A percentile compares a stretch with the other conserved stretches of the same genome.
phyloP scores from a whole-genome alignment of 1,140 invertebrate species.

The Aphaenogaster rudis region DNA sequence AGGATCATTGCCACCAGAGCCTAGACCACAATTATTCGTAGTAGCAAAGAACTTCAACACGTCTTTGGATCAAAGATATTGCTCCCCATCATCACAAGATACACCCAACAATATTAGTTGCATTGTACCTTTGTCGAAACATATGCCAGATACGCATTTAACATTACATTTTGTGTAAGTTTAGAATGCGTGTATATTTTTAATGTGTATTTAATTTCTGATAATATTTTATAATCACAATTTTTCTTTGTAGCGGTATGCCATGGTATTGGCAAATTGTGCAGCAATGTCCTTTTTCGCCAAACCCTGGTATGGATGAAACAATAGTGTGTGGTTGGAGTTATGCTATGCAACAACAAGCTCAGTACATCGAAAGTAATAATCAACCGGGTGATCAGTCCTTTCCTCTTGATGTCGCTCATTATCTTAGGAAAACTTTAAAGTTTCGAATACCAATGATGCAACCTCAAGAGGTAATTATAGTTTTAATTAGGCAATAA shows the following conservation, averaged over 20 bases:
- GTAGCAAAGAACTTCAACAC: slow-evolving; percentile 83
- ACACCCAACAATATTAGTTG: slow-evolving; percentile 84
- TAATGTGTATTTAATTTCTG: not conserved
- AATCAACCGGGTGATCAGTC: slow-evolving; percentile 82
- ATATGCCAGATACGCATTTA: slow-evolving; percentile 84
- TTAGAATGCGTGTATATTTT: not conserved
- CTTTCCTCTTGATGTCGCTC: slow-evolving; percentile 82
- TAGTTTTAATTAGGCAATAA: not conserved
- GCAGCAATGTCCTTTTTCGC: slow-evolving; percentile 78
- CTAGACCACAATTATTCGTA: slow-evolving; percentile 82
- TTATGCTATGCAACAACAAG: slow-evolving; percentile 79
- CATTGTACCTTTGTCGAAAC: slow-evolving; percentile 82
- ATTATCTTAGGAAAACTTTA: slow-evolving; percentile 83
- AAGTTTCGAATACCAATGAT: slow-evolving; percentile 84
- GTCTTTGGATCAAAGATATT: slow-evolving; percentile 84
- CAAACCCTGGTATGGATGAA: slow-evolving; percentile 77
- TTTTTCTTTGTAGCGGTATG: slow-evolving; percentile 78
- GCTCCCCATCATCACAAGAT: slow-evolving; percentile 76
- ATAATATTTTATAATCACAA: not conserved
- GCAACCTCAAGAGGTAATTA: slow-evolving; percentile 83
- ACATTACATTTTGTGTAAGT: slow-evolving; percentile 83
- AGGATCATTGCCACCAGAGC: slow-evolving; percentile 83
- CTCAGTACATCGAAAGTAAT: slow-evolving; percentile 77
- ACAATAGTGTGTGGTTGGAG: slow-evolving; percentile 79
- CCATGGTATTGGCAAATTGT: slow-evolving; percentile 84